phyloP scores from a whole-genome alignment of 2,113 vertebrate species.

The Phalacrocorax carbo region DNA sequence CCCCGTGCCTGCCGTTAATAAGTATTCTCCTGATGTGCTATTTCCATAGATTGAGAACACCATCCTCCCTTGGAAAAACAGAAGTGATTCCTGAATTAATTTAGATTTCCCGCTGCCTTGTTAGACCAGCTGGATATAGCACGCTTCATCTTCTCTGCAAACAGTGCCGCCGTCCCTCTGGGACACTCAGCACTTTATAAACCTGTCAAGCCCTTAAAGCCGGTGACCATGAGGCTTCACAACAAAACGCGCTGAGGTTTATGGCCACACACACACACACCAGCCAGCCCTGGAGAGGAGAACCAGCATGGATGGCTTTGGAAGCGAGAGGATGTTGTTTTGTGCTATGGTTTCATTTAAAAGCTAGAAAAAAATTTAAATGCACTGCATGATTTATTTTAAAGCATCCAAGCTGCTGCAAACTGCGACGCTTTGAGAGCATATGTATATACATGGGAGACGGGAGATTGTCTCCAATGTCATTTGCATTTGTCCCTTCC shows the following conservation, averaged over 20 bases:
- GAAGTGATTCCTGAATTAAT: conserved; percentile 69
- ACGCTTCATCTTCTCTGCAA: conserved; percentile 48
- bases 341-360: not conserved
- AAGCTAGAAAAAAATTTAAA: not conserved
- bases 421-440: not conserved
- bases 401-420: conserved; percentile 40
- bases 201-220: conserved; percentile 77
- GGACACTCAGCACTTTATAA: conserved; percentile 91
- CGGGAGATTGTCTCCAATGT: not conserved
- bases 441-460: not conserved
- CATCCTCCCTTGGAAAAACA: not conserved
- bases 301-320: not conserved
- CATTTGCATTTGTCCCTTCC: conserved; percentile 24
- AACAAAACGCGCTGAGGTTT: not conserved
- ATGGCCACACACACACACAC: not conserved
- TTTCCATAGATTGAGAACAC: not conserved
- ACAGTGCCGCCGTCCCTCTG: conserved; percentile 74
- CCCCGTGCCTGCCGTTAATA: not conserved
- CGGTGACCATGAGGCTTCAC: conserved; percentile 16
- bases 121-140: conserved; percentile 64
- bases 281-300: not conserved
- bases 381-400: not conserved
- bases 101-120: conserved; percentile 63
- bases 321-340: not conserved
- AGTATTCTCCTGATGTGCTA: not conserved